Base-by-base conservation (phyloP, 2,797 vertebrate genomes). In the Erpetoichthys calabaricus region DNA sequence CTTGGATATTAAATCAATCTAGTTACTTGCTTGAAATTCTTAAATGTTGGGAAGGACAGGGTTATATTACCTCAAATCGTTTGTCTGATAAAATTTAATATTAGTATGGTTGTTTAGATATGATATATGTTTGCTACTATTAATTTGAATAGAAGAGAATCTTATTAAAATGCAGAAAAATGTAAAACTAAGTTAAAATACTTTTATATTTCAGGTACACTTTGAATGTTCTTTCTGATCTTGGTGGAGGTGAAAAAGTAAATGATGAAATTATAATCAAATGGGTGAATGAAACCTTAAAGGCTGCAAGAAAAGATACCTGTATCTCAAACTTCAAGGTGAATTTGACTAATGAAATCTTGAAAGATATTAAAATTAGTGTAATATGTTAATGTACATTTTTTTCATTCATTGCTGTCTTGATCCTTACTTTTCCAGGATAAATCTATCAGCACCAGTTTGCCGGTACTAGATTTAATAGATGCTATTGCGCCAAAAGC, bases 251-350 rank as follows among this genome's bases (percentile, higher is more conserved):
- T 3, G 90, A 91, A 65, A 97, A 85, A 78, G 83, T 97, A 54
- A 91, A 75, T 58, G 96, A 99, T 78, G 86, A 90, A 57, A 71
- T 90, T 65, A 97, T 99, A 69, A 85, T 99, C 66, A 73, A 77
- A 60, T 99, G 96, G 96, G 92, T 99, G 68, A 99, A 99, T 80
- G 76, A 75, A 63, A 92, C 87, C 41, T 80, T 99, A 70, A 73
- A 73, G 71, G 64, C 73, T 61, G 87, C 87, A 71, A 63, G 64
- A 44, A 98, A 97, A 72, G 75, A 77, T 47, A 82, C 86, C 47
- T 87, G 81, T 59, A 93, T 98, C 77, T 83, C 62, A 71, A 94
- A 87, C 76, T 99, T 99, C 75, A 97, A 88, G 88, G 96, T 98
- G 76, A 77, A 70, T 63, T 50, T 45, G 44, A 25, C 46, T 7